Evolutionary conservation across 1,140 invertebrate species (phyloP), one percentile per base, ranked within the genome.

Genomic region (Microplitis mediator): DNA sequence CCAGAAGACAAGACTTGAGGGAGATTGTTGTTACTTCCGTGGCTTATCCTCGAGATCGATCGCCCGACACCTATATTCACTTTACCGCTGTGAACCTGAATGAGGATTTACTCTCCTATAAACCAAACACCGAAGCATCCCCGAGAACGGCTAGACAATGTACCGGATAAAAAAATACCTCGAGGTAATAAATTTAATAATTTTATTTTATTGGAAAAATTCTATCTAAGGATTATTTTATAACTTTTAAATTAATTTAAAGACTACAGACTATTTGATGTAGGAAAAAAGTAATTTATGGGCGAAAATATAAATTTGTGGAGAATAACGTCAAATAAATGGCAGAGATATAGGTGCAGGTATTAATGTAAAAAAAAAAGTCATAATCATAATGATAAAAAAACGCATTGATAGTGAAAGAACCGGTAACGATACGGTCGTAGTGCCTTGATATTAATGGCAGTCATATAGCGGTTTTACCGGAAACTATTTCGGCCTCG

Each of bases 361-460:
- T n/a, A 34, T 60, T 31, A 31, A 11, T 31, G 16, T 3, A 11
- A 14, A 62, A 35, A n/a, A 35, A 39, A 39, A 4, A 0, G 6
- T 54, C 0, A 23, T 5, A 14, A 54, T 11, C 3, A 54, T 11
- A 13, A 54, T 54, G 51, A 13, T 11, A 16, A 54, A 54, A 52
- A 54, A 14, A 54, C 1, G 5, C 63, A 65, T 45, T 23, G 63
- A 65, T 65, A 16, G 13, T 50, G 63, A 65, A 65, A 65, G 63
- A 50, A 39, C 63, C 63, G 63, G 63, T 65, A 65, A 65, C 63
- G 63, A 65, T 50, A 45, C n/a, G 35, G 63, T 36, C 3, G 16
- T 65, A 50, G 39, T 51, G 39, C 63, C 36, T 51, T 14, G 34
- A 65, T 65, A 65, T 65, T 65, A 65, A 65, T 65, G 63, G 63